Percentiles rank a stretch among this genome's conserved stretches.
phyloP scores from a whole-genome alignment of 2,113 vertebrate genomes.

The Eleginops maclovinus region DNA sequence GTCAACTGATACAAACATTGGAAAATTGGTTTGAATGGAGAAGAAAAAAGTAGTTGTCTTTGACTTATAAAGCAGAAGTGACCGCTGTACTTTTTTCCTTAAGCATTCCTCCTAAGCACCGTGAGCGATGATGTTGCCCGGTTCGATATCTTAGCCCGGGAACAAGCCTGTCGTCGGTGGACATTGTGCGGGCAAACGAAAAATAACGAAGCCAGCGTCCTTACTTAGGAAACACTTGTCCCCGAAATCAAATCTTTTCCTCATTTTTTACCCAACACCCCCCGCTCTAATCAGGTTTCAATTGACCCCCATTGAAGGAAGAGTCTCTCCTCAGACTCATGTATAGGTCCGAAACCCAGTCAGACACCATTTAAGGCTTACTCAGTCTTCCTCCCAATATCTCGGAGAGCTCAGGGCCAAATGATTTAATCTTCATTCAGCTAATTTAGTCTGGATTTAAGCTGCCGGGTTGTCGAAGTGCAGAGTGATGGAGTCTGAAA shows the following conservation, averaged over 20 bases:
- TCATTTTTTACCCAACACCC: slow-evolving; percentile 72
- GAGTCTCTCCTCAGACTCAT: slow-evolving; percentile 66
- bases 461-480: slow-evolving; percentile 81
- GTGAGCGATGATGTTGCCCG: slow-evolving; percentile 63
- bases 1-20: no score
- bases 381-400: slow-evolving; percentile 82
- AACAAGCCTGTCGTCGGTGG: slow-evolving; percentile 75
- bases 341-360: slow-evolving; percentile 74
- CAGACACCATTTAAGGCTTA: slow-evolving; percentile 80
- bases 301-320: slow-evolving; percentile 78
- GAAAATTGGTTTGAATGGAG: no score
- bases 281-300: slow-evolving; percentile 79
- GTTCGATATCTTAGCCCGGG: slow-evolving; percentile 65
- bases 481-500: slow-evolving; percentile 82
- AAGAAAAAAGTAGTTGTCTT: no score
- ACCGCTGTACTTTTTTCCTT: slow-evolving; percentile 31
- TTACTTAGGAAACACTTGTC: slow-evolving; percentile 81
- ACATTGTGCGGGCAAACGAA: slow-evolving; percentile 68
- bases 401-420: slow-evolving; percentile 79
- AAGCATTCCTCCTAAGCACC: slow-evolving; percentile 43
- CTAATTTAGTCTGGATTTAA: slow-evolving; percentile 85
- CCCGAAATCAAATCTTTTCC: slow-evolving; percentile 77
- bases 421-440: slow-evolving; percentile 86
- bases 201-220: slow-evolving; percentile 74
- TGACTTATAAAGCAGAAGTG: slow-evolving; percentile 25